Conservation (phyloP, 2,888 invertebrate genomes). For the Julus scanicus region DNA sequence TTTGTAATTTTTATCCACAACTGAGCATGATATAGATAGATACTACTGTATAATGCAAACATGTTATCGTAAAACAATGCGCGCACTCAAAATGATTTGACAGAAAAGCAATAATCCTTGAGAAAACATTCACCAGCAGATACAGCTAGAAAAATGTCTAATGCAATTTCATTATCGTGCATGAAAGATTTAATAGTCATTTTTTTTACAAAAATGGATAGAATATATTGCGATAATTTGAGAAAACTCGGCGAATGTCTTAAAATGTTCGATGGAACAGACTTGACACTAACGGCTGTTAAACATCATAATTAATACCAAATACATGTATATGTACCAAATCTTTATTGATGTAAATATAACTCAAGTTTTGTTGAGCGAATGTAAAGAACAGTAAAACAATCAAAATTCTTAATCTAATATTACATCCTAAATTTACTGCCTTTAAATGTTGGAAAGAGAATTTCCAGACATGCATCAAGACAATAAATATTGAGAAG, state of each 20-base stretch:
- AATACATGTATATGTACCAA: too few species aligned
- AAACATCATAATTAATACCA: too few species aligned
- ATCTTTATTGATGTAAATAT: too few species aligned
- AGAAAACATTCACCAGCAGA: background rate
- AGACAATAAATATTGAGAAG: too few species aligned
- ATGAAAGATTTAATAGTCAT: background rate
- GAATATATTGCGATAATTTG: background rate
- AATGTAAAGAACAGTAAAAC: too few species aligned
- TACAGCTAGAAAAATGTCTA: background rate
- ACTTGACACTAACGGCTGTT: too few species aligned
- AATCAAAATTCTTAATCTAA: too few species aligned
- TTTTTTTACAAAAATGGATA: background rate
- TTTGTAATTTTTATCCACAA: background rate
- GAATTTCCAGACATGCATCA: too few species aligned
- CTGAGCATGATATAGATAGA: background rate
- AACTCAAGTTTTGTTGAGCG: too few species aligned
- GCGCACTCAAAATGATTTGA: conserved; percentile 25
- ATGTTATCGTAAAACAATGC: background rate
- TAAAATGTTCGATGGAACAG: too few species aligned
- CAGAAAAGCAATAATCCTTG: conserved; percentile 36
- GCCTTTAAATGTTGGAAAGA: too few species aligned
- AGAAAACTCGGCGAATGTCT: background rate
- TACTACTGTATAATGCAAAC: background rate
- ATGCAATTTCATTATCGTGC: background rate
- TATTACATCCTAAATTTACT: too few species aligned